Evolutionary conservation across 2,888 invertebrate genomes (phyloP), one percentile per base, ranked within the genome.

Genomic region (Eledona agricola): DNA sequence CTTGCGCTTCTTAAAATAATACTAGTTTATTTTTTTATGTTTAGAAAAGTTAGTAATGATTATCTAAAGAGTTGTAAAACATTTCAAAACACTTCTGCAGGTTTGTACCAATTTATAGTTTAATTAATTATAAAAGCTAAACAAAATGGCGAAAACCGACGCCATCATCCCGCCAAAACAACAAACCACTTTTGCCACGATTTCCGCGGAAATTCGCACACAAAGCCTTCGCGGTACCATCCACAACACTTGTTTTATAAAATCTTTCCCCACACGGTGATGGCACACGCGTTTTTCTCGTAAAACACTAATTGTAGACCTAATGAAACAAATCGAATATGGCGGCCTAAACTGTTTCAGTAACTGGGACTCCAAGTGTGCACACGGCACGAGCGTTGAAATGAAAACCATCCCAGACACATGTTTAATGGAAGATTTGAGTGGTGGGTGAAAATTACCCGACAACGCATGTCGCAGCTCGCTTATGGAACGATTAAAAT

Each of bases 301-400:
- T 9, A 32, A 34, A 50, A 50, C 23, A 40, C 40, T 4, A 37
- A 25, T 34, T 28, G 32, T 45, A 16, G 5, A 7, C 23, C 31
- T 11, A 45, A 23, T 40, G 10, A 23, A 15, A 37, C 35, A 40
- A 55, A 46, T 52, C 32, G 40, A 60, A 60, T 58, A 63, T 63
- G 62, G 65, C 62, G 55, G 56, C 28, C 57, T 55, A 52, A 53
- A 58, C 52, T 55, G 34, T 45, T 38, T 35, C 49, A 53, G 45
- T 51, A 50, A 58, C 59, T 58, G 59, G 63, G 60, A 59, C 57
- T 53, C 57, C 53, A 57, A 58, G 52, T 35, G 43, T 55, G 67
- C 63, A 58, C 65, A 58, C 59, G 62, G 25, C 60, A 58, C 63
- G 38, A 57, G 57, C 38, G 42, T 40, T 53, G 32, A 49, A 43